Evolutionary conservation across 53 echinoderm and acorn worm species (phyloP), one percentile per base, ranked within the genome.

Genomic region (Temnopleurus reevesii): DNA sequence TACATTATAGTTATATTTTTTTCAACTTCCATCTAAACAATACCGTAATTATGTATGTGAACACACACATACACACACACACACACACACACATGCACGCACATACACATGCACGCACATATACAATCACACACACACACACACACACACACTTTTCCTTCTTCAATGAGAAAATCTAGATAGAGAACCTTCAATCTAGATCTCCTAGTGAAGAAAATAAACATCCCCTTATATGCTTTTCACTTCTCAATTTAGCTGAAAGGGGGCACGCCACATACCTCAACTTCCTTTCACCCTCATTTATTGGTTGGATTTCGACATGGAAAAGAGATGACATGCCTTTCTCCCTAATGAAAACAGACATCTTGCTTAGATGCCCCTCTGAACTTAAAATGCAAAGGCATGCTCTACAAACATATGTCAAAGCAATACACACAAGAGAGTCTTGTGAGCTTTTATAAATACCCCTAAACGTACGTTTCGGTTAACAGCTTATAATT

Each of bases 401-500:
- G 19, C 79, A 79, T 79, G 79, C 41, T 79, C 79, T 21, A 12
- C 79, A 51, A 79, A 79, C 79, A 79, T 13, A 29, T 79, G 79
- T 49, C 79, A 83, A n/a, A 53, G 29, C 56, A 55, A 21, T 31
- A 15, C 29, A 35, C 83, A 83, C 83, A 53, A 9, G 55, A n/a
- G 34, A 9, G 7, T 83, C 4, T 31, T 55, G 83, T 56, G 83
- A 83, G 51, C 55, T 38, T 83, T 36, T 83, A 35, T 55, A 56
- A 83, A 83, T 83, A 55, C 54, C 83, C 83, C 83, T 83, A 83
- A 83, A 83, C 83, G 83, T 55, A 35, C 83, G 53, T 83, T 83
- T 83, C 83, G 83, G 55, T 83, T 83, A 56, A 83, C 83, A 83
- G 83, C 83, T 83, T 83, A 83, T 83, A 83, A 83, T 83, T 83